A percentile compares a stretch with the other conserved stretches of the same genome.
Conservation (phyloP, 1,140 invertebrate genomes). For the Sycophaga agraensis region DNA sequence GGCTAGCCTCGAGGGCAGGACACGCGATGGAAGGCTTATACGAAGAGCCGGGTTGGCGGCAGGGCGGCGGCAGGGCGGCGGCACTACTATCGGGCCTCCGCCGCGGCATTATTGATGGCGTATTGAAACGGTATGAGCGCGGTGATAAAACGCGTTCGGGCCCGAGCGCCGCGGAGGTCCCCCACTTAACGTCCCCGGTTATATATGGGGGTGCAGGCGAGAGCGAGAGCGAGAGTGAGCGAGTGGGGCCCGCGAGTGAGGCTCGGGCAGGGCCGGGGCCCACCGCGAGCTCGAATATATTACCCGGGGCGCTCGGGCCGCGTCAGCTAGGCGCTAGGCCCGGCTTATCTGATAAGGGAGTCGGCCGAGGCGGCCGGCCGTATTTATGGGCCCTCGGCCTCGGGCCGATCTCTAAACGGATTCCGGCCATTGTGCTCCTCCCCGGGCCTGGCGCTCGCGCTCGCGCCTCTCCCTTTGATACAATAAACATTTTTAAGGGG, state of each 20-base stretch:
- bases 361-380: conserved; percentile 1
- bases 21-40: no score
- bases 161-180: conserved; percentile 51
- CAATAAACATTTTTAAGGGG: conserved; percentile 27
- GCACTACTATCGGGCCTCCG: neutral
- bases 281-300: conserved; percentile 39
- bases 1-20: no score
- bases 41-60: neutral
- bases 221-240: neutral
- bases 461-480: neutral
- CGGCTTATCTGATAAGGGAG: conserved; percentile 28
- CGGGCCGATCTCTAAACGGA: conserved; percentile 9
- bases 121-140: conserved; percentile 57
- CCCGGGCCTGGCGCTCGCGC: neutral
- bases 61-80: neutral
- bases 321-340: conserved; percentile 5
- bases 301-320: conserved; percentile 21
- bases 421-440: conserved; percentile 20
- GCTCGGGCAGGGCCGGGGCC: conserved; percentile 24
- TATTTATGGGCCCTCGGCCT: conserved; percentile 18
- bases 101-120: conserved; percentile 56
- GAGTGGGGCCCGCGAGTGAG: neutral
- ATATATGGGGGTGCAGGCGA: conserved; percentile 48
- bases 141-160: conserved; percentile 54
- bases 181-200: conserved; percentile 55